Evolutionary conservation across 2,797 vertebrate species (phyloP), one percentile per base, ranked within the genome.

Genomic region (Synanceia verrucosa): DNA sequence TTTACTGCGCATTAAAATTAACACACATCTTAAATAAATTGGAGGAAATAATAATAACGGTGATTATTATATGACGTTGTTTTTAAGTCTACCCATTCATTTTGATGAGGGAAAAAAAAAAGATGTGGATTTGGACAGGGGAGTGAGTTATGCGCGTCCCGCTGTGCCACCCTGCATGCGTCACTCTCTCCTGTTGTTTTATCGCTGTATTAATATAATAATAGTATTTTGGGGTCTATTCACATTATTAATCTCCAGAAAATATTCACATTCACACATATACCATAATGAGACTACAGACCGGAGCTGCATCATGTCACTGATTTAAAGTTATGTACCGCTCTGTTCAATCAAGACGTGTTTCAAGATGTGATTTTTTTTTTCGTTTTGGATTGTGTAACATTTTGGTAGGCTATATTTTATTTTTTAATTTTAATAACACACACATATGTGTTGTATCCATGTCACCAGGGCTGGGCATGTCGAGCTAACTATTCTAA

Each of bases 1-100:
- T 77, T 83, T 86, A 82, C 65, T 39, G 57, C 51, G 74, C 87
- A 83, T 74, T 78, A 71, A 76, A 80, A 91, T 92, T 87, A 88
- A 88, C 65, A 87, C 57, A 44, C 65, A 66, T 71, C 57, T 78
- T 74, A 77, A 61, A 80, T 65, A 73, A 81, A 81, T 21, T 68
- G 65, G 44, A 61, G 31, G 6, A 72, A 64, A 39, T 21, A 37
- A 65, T 41, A 63, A 70, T 36, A 14, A 68, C 52, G 50, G 51
- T 18, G 61, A 57, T 62, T 67, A 29, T 24, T 65, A n/a, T n/a
- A n/a, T n/a, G 33, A 29, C 31, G 16, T 37, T 68, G 2, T 43
- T 70, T 66, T 70, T 3, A 24, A 48, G 24, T 59, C 37, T 7
- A 10, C 11, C 68, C 65, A 52, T 73, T 70, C 9, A 8, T 11